Evolutionary conservation across 2,797 vertebrate species (phyloP).

Genomic region (Macropus fuliginosus): DNA sequence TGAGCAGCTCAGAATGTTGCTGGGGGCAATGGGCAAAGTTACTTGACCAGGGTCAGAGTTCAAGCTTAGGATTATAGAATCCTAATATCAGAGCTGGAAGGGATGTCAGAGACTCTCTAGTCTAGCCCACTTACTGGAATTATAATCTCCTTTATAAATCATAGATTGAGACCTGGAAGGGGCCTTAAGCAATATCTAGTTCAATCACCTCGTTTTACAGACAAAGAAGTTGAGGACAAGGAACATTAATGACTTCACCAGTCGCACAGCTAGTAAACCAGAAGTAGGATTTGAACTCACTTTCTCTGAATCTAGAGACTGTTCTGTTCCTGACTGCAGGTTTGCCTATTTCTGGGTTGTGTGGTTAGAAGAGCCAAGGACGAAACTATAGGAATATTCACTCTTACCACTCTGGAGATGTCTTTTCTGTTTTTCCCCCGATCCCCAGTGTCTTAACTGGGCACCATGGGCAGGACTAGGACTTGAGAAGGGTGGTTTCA

Average conservation of each 20-base stretch:
- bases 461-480: neutral
- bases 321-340: neutral
- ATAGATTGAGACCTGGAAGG: neutral
- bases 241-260: neutral
- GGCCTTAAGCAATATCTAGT: neutral
- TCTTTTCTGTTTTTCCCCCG: neutral
- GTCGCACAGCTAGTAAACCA: neutral
- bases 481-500: neutral
- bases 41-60: neutral
- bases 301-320: neutral
- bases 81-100: neutral
- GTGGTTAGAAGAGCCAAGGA: neutral
- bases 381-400: neutral
- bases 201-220: neutral
- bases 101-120: neutral
- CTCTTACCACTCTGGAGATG: neutral
- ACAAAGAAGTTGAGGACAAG: neutral
- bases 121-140: neutral
- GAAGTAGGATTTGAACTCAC: neutral
- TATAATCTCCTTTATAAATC: neutral
- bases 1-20: neutral
- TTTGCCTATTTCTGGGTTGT: neutral
- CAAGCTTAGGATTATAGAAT: neutral
- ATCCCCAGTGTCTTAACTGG: neutral
- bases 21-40: neutral